Base-by-base conservation (phyloP, 2,797 vertebrate species). In the Peromyscus eremicus region DNA sequence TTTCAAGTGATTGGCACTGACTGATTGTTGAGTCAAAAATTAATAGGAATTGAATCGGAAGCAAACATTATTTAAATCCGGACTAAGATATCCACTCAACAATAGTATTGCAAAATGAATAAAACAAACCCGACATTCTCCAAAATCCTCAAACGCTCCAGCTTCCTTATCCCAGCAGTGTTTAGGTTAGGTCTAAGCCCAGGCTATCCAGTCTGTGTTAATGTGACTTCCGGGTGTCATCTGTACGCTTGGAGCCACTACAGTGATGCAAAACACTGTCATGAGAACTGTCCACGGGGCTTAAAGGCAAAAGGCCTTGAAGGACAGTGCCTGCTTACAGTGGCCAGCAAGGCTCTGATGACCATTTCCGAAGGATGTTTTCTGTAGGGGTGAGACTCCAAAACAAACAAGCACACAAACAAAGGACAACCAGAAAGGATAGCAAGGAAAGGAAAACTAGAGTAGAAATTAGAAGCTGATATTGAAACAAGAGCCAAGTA, bases 61-160 rank as follows among this genome's bases (percentile, higher is more conserved):
- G 17, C 46, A 89, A 81, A 85, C 32, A 34, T 55, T 17, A 52
- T 92, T 92, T 87, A 80, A 92, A n/a, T 46, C 34, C 57, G 93
- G 76, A 70, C 43, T 80, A 76, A 94, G 40, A 75, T 89, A 77
- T 81, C 17, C 83, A 55, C 27, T 29, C 60, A 84, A 81, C 4
- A 7, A 21, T 27, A 76, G 64, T 66, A 13, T 62, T 94, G n/a
- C 37, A 73, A 73, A 73, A 23, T 73, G 37, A 2, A 73, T 73
- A 91, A 49, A 77, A 17, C 52, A 55, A 55, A 71, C 13, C 70
- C 2, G 49, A 10, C 34, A 71, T 40, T 93, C 92, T 93, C 34
- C 52, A 77, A 40, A 29, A 85, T 46, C 80, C 57, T 7, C 79
- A 80, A 86, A 88, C 52, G 21, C 83, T 37, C 9, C 14, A 52